Base-by-base conservation (phyloP, 2,797 vertebrate genomes). In the Sarcoramphus papa region DNA sequence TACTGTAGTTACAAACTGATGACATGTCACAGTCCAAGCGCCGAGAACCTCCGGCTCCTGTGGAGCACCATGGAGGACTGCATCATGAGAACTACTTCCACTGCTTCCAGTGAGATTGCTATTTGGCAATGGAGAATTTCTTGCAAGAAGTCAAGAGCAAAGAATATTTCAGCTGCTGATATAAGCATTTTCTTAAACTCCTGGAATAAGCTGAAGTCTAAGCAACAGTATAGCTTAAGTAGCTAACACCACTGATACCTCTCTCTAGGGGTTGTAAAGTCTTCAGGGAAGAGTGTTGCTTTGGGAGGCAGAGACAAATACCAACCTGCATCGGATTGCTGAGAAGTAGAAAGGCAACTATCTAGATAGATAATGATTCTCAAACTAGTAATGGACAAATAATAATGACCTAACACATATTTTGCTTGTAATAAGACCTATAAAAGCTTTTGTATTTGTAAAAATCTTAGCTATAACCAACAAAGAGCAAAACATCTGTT, bases 41-140 rank as follows among this genome's bases (percentile, higher is more conserved):
- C 19, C 0, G 0, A 82, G 43, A 65, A 40, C 30, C 35, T 67
- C 7, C 2, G 0, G 19, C 24, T 78, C 16, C 35, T 41, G 21
- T 16, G 33, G 69, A 91, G 15, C 41, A 14, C 47, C 22, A 3
- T 47, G 63, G 62, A 47, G 15, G 62, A 4, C 25, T 15, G 8
- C 40, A 80, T 78, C 70, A 62, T 60, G 35, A 85, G 40, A 79
- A 41, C 28, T 69, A 4, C 18, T 69, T 41, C 45, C 41, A 54
- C 24, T 35, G 10, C 24, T 75, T 80, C 33, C 33, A 75, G 31
- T 37, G 35, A 65, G 19, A 45, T 63, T 85, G n/a, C 14, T 35
- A 51, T 47, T 69, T 60, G 17, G 28, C 40, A 76, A 7, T 20
- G 14, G 53, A 92, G 14, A 80, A 8, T 54, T 79, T 51, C 41